Evolutionary conservation across 2,113 vertebrate genomes (phyloP).

Genomic region (Oncorhynchus nerka): DNA sequence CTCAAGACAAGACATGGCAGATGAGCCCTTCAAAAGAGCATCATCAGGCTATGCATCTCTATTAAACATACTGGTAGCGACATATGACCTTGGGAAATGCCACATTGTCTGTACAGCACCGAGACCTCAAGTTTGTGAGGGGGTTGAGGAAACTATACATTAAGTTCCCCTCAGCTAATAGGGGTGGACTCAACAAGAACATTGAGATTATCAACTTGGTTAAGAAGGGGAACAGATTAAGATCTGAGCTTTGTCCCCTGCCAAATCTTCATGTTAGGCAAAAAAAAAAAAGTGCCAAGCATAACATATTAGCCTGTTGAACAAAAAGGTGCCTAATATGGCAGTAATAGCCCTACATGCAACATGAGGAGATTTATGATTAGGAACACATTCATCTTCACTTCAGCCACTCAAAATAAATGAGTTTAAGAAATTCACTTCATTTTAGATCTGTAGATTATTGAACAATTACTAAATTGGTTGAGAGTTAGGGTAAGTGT

Average conservation of each 20-base stretch:
- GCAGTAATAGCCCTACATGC: slow-evolving; percentile 9
- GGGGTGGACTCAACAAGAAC: background rate
- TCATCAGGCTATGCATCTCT: too few relatives aligned
- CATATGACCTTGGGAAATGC: background rate
- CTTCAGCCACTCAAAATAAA: slow-evolving; percentile 23
- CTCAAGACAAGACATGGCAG: too few relatives aligned
- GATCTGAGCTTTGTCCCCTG: slow-evolving; percentile 6
- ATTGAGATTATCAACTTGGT: background rate
- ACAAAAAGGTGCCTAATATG: slow-evolving; percentile 37
- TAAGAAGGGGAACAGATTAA: background rate
- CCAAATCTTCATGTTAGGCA: slow-evolving; percentile 36
- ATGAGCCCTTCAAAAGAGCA: too few relatives aligned
- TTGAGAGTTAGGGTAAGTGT: too few relatives aligned
- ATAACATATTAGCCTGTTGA: slow-evolving; percentile 49
- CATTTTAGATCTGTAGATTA: too few relatives aligned
- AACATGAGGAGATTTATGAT: background rate
- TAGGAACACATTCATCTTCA: slow-evolving; percentile 4
- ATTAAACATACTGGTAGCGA: background rate
- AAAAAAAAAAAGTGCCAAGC: slow-evolving; percentile 17
- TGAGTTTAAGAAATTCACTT: background rate
- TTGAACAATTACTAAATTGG: too few relatives aligned
- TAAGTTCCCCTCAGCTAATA: too few relatives aligned
- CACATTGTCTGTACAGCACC: background rate
- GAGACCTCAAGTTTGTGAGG: background rate
- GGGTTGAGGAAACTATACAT: too few relatives aligned